Base-by-base conservation (phyloP, 2,797 vertebrate genomes). In the Odontamblyopus rebecca region DNA sequence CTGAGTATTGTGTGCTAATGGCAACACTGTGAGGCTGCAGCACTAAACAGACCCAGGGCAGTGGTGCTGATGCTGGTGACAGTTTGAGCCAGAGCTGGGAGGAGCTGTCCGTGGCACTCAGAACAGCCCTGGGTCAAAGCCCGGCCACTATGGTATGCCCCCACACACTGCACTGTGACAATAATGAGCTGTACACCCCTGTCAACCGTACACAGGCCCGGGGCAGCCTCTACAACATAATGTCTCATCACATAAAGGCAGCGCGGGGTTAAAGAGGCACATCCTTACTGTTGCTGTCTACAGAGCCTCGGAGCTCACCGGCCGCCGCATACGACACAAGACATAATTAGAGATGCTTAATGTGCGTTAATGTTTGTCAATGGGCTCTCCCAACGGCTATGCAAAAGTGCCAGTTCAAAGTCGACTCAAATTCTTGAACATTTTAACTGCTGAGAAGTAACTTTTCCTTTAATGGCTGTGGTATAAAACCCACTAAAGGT, bases 41-140 rank as follows among this genome's bases (percentile, higher is more conserved):
- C 76, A 51, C 74, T 72, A 82, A 90, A 88, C 78, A 80, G 81
- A 83, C 86, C 50, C 73, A 73, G 66, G 76, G 81, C 82, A 62
- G 70, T 54, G 54, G 56, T 51, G 9, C 81, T 92, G 91, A 93
- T 93, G 80, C 73, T 82, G 72, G 74, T 89, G 93, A 92, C 93
- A 92, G 89, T 76, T 85, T 76, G 87, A 87, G 57, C 30, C 57
- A 38, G 32, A n/a, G 61, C 61, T 62, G 61, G 6, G 84, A 81
- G 63, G 82, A 88, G 87, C 72, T 93, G 92, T 93, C 92, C 76
- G 72, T 73, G 88, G 81, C 79, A 50, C 88, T 93, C 92, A 91
- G 76, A 89, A 83, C 89, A 77, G 85, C 83, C 62, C 79, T 69
- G 83, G 92, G 93, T 94, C 92, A 90, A 64, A 62, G 74, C 67